Evolutionary conservation across 2,888 invertebrate genomes (phyloP), one percentile per base, ranked within the genome.

Genomic region (Scrobipalpa atriplicella): DNA sequence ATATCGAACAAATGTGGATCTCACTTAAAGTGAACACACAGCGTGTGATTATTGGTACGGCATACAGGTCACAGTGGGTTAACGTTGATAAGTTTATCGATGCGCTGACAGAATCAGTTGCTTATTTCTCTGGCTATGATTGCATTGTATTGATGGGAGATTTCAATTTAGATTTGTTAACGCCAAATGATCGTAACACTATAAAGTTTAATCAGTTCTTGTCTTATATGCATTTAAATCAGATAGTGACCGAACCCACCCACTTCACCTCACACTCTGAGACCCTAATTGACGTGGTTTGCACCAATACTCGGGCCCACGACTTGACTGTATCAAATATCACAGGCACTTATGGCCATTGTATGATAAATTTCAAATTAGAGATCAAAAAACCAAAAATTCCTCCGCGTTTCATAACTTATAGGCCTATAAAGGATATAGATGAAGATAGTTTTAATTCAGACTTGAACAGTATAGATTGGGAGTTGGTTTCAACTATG

Each of bases 1-100:
- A 52, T 13, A 68, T 72, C 19, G 71, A 71, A 13, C 72, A 72
- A 58, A 73, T 73, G 73, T 74, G 74, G 71, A 3, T 72, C 1
- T 63, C 39, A 0, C 1, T 66, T 9, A 64, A 39, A 1, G n/a
- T 66, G 1, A 63, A 66, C 52, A 66, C 70, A 0, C 39, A 51
- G 10, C 47, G 39, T 10, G 13, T 72, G 10, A 51, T 51, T 13
- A 51, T 51, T n/a, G 51, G 51, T 13, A 51, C 51, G 7, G 51
- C 51, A 10, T 51, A 51, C 13, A 7, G 51, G 13, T 5, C 13
- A 13, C 51, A 51, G 13, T 51, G 51, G 51, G 51, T 51, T 7
- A 51, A 51, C 13, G 51, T 51, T 7, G 51, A 51, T 51, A 51
- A 10, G 10, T 51, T 51, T 51, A 51, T 51, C n/a, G 51, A 51